Base-by-base conservation (phyloP, 2,888 invertebrate genomes). In the Amphiduros pacificus region DNA sequence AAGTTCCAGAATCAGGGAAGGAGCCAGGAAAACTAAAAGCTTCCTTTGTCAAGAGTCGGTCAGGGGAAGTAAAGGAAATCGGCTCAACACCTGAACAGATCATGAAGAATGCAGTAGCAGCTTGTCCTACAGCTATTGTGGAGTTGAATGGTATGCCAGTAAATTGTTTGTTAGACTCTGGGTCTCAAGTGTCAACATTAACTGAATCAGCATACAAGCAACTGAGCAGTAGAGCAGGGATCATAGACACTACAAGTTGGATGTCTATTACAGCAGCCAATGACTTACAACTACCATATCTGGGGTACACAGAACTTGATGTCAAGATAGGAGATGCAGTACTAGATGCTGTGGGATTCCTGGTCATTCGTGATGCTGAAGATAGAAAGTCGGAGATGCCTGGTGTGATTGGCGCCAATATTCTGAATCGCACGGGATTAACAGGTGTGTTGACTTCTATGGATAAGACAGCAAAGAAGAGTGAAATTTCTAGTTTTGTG, bases 231-330 rank as follows among this genome's bases (percentile, higher is more conserved):
- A 17, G 9, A 11, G 36, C 9, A 9, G 44, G 22, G n/a, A 20
- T 44, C 6, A 44, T 44, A 9, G 44, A 44, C 22, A 44, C 44
- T 44, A 11, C 44, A n/a, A 4, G 9, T 11, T 44, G 44, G 44
- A n/a, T 44, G 44, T 20, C n/a, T n/a, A 44, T 44, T 4, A 44
- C 44, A 44, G 44, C 44, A 44, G 44, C 44, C n/a, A 44, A 44
- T 22, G 4, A 44, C n/a, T 4, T 44, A 4, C 44, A 44, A 44
- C 44, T 44, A 22, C 44, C 44, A 11, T 44, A 44, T 17, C 5
- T n/a, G 6, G 44, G 44, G n/a, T 44, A 44, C n/a, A n/a, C 22
- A 4, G 44, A 44, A 44, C 44, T 44, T n/a, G 44, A 44, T 44
- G n/a, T 44, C 22, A 22, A 11, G 5, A 5, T 44, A 20, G 44